These are phyloP conservation scores for Pseudochirops corinnae DNA, from an alignment of 2,797 vertebrate species.

Conservation along the genomic window DNA sequence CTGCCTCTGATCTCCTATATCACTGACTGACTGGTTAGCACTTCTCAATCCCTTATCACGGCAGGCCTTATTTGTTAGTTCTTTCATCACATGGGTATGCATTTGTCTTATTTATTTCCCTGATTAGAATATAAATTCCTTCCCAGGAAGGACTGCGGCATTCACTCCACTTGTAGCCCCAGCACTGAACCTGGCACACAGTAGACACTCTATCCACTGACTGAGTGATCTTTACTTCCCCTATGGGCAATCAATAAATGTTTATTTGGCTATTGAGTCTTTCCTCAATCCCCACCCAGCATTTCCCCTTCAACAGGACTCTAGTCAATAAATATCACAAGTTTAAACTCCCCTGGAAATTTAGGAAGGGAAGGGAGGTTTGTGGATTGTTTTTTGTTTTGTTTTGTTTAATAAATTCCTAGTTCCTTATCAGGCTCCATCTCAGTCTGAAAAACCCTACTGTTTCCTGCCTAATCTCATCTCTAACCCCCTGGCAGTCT, in stretches of 20 bases:
- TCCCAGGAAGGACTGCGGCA: not conserved
- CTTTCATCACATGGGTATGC: not conserved
- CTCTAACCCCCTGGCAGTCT: not conserved
- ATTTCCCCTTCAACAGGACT: not conserved
- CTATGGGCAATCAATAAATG: not conserved
- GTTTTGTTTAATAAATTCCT: constrained; percentile 3
- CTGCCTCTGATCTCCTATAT: not conserved
- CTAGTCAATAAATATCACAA: not conserved
- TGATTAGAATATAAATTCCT: not conserved
- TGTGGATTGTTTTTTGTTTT: constrained; percentile 5
- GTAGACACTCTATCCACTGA: not conserved
- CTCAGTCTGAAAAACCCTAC: not conserved
- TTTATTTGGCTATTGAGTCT: not conserved
- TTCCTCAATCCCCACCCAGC: not conserved
- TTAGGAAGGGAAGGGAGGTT: not conserved
- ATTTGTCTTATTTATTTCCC: not conserved
- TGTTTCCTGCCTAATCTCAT: constrained; percentile 6
- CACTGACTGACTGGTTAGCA: not conserved
- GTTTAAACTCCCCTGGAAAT: not conserved
- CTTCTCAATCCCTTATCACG: not conserved
- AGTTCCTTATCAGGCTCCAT: constrained; percentile 1
- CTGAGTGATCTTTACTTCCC: not conserved
- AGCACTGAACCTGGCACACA: not conserved
- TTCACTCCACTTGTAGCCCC: not conserved
- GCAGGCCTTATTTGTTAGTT: not conserved